Conservation (phyloP, 2,113 vertebrate genomes). For the Turnix velox region DNA sequence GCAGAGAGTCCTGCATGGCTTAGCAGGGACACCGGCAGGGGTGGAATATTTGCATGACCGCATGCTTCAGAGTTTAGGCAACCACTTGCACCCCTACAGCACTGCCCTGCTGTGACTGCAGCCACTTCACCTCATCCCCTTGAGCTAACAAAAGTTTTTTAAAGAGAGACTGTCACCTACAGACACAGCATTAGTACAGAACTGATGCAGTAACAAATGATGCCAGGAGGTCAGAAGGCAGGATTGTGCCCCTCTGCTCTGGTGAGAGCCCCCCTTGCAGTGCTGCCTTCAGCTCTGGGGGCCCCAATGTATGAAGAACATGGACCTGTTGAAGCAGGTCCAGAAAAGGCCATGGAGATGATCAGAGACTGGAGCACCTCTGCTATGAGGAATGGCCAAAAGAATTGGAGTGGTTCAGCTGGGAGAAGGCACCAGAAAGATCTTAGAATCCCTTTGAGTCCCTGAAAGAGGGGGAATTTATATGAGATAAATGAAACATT, state of each 20-base stretch:
- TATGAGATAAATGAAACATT: no score
- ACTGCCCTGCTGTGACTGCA: rapidly evolving
- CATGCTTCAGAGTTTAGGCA: rapidly evolving
- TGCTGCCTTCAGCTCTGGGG: neutral
- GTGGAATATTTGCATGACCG: rapidly evolving
- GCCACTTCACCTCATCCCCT: rapidly evolving
- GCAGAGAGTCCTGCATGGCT: rapidly evolving
- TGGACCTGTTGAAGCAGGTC: neutral
- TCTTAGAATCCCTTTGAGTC: no score
- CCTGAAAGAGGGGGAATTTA: no score
- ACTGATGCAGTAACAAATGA: neutral
- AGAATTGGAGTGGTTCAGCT: no score
- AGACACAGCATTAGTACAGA: neutral
- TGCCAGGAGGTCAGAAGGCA: neutral
- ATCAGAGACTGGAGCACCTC: neutral
- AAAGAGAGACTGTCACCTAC: neutral
- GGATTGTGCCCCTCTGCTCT: neutral
- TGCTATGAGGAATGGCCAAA: no score
- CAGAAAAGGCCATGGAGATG: neutral
- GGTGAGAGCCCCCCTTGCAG: neutral
- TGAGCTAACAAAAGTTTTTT: neutral
- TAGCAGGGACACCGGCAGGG: rapidly evolving
- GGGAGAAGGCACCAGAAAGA: no score
- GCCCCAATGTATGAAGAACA: neutral
- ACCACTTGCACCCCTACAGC: neutral